Evolutionary conservation across 2,888 invertebrate species (phyloP).

Genomic region (Serripes groenlandicus): DNA sequence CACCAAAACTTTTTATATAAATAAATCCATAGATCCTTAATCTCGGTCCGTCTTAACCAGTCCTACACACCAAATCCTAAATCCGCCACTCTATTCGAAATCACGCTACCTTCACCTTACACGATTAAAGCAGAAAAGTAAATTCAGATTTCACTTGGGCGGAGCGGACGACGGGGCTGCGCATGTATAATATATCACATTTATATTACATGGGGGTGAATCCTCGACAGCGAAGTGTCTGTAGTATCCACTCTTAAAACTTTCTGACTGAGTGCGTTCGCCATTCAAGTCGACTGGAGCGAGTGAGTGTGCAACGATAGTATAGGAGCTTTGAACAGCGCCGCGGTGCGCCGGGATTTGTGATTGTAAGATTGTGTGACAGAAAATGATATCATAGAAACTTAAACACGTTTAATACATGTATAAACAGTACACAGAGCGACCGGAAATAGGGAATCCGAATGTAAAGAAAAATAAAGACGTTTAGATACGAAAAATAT

Average conservation of each 20-base stretch:
- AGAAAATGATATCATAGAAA: slow-evolving; percentile 25
- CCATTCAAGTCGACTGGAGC: slow-evolving; percentile 54
- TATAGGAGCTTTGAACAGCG: slow-evolving; percentile 12
- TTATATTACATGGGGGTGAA: slow-evolving; percentile 43
- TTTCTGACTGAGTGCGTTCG: slow-evolving; percentile 54
- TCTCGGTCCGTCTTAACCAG: background rate
- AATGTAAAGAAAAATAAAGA: slow-evolving; percentile 6
- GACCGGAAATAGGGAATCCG: slow-evolving; percentile 25
- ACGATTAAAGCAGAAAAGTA: slow-evolving; percentile 42
- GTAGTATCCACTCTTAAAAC: slow-evolving; percentile 53
- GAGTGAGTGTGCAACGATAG: slow-evolving; percentile 13
- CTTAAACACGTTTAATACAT: slow-evolving; percentile 23
- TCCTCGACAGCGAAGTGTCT: slow-evolving; percentile 49
- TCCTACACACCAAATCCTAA: slow-evolving; percentile 21
- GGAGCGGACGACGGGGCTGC: slow-evolving; percentile 29
- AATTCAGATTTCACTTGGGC: slow-evolving; percentile 52
- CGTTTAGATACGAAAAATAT: background rate
- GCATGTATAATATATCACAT: slow-evolving; percentile 54
- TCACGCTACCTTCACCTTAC: background rate
- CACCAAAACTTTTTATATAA: too few relatives aligned
- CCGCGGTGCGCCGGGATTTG: slow-evolving; percentile 4
- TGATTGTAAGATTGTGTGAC: slow-evolving; percentile 25
- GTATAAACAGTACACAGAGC: background rate
- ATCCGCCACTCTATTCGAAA: background rate
- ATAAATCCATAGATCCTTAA: slow-evolving; percentile 22